phyloP scores from a whole-genome alignment of 2,797 vertebrate genomes.

The Geotrypetes seraphini region DNA sequence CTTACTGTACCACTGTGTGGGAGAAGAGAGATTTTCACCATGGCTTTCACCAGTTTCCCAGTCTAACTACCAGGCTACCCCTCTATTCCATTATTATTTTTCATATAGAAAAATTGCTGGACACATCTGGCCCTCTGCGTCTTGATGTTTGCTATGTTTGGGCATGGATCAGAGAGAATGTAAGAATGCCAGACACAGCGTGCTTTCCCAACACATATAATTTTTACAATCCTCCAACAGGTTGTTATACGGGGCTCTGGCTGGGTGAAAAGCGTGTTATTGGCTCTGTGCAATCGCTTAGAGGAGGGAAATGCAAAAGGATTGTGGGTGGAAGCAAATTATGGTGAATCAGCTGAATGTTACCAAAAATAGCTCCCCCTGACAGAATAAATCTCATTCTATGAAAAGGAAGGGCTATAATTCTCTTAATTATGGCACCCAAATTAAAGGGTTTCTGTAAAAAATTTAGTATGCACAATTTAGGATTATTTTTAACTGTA shows the following conservation, averaged over 20 bases:
- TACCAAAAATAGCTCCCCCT: conserved; percentile 40
- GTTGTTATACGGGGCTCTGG: neutral
- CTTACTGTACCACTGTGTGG: no score
- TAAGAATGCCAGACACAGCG: neutral
- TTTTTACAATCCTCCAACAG: neutral
- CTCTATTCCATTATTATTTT: no score
- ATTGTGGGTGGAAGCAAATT: conserved; percentile 44
- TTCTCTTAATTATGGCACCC: conserved; percentile 42
- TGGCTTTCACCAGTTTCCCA: no score
- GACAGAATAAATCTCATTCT: conserved; percentile 37
- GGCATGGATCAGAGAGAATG: neutral
- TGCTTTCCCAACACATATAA: neutral
- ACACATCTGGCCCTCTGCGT: neutral
- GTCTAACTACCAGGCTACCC: no score
- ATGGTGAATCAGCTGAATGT: conserved; percentile 28
- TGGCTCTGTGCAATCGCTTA: conserved; percentile 11
- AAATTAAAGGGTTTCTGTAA: conserved; percentile 45
- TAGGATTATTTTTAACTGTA: conserved; percentile 18
- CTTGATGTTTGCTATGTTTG: neutral
- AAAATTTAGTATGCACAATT: conserved; percentile 37
- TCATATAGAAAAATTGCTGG: neutral
- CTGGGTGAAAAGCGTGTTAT: conserved; percentile 1
- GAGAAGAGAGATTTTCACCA: no score
- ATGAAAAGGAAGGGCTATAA: conserved; percentile 29
- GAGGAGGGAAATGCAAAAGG: conserved; percentile 15